These are phyloP conservation scores for Mormyrus proboscirostris DNA, from an alignment of 2,797 vertebrate species.

Conservation along the genomic window DNA sequence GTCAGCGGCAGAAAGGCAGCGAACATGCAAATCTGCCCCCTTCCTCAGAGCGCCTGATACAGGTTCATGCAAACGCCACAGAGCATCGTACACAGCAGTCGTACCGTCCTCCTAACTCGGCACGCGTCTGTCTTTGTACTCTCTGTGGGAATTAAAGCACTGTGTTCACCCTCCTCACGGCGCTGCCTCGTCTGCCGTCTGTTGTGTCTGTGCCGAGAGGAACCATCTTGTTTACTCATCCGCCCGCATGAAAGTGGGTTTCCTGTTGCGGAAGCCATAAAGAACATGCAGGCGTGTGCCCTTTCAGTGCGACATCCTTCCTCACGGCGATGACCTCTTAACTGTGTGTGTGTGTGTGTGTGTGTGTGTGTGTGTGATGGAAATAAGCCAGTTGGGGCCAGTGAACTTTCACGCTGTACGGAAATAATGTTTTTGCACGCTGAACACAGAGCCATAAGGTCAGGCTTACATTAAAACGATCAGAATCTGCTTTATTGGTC, in stretches of 20 bases:
- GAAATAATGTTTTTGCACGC: not conserved
- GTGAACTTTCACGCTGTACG: not conserved
- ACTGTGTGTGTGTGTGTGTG: not conserved
- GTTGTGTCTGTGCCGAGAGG: conserved; percentile 20
- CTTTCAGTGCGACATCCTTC: conserved; percentile 52
- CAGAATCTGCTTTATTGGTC: not conserved
- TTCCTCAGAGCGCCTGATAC: not conserved
- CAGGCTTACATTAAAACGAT: not conserved
- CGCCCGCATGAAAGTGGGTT: conserved; percentile 43
- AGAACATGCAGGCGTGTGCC: conserved; percentile 45
- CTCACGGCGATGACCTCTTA: conserved; percentile 26
- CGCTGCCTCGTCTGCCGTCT: conserved; percentile 20
- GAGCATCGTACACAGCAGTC: not conserved
- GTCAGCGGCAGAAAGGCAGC: conserved; percentile 25
- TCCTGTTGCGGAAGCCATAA: conserved; percentile 49
- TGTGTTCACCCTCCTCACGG: not conserved
- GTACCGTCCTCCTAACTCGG: not conserved
- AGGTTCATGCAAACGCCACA: not conserved
- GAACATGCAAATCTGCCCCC: not conserved
- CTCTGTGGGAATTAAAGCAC: not conserved
- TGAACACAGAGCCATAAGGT: not conserved
- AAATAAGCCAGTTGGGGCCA: not conserved
- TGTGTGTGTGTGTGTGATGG: not conserved
- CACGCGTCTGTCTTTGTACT: conserved; percentile 7
- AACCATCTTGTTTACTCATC: conserved; percentile 41